phyloP scores from a whole-genome alignment of 2,797 vertebrate genomes.

The Tragopan temminckii region DNA sequence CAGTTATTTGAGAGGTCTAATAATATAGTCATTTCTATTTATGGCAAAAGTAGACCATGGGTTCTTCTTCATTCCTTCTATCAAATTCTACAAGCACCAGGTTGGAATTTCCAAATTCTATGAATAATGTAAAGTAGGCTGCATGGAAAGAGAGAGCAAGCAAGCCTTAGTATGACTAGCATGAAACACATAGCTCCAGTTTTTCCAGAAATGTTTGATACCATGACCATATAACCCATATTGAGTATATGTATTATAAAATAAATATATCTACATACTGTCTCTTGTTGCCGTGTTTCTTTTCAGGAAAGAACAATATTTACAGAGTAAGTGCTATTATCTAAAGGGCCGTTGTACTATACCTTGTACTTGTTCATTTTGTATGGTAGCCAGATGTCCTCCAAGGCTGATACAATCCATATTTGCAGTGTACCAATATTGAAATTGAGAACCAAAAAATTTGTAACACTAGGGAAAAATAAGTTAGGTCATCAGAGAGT shows the following conservation, averaged over 20 bases:
- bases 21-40: background rate
- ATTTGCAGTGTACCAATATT: slow-evolving; percentile 84
- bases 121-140: background rate
- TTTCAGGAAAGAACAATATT: background rate
- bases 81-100: background rate
- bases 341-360: background rate
- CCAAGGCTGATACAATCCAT: slow-evolving; percentile 81
- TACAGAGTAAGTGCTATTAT: background rate
- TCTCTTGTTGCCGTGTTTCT: background rate
- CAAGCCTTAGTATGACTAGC: background rate
- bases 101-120: background rate
- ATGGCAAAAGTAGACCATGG: background rate
- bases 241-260: background rate
- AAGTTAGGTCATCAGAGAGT: background rate
- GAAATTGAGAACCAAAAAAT: slow-evolving; percentile 74
- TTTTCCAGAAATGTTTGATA: background rate
- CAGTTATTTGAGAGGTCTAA: background rate
- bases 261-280: background rate
- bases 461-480: slow-evolving; percentile 88
- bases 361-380: slow-evolving; percentile 88
- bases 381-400: slow-evolving; percentile 89
- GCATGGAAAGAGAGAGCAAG: background rate
- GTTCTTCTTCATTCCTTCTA: background rate
- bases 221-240: background rate
- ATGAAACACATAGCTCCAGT: background rate